These are phyloP conservation scores for Notolepis coatsorum DNA, from an alignment of 2,797 vertebrate genomes.

Conservation along the genomic window DNA sequence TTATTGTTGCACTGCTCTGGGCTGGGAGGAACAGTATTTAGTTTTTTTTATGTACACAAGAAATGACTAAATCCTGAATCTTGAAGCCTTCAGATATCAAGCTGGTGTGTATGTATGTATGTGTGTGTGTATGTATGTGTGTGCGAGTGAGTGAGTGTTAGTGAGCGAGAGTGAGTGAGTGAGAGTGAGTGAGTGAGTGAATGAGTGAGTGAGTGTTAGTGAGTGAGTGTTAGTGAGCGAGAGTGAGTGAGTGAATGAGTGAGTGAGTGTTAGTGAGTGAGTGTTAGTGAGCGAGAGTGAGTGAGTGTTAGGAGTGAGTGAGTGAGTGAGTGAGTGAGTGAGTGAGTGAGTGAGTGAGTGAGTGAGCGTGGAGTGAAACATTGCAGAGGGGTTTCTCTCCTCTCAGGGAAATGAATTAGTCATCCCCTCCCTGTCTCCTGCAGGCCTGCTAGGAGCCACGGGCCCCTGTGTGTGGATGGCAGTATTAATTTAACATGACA, in stretches of 20 bases:
- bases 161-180: conserved; percentile 21
- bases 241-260: conserved; percentile 45
- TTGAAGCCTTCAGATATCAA: conserved; percentile 20
- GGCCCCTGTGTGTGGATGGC: conserved; percentile 78
- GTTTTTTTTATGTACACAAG: too few relatives aligned
- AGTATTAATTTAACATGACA: conserved; percentile 89
- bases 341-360: conserved; percentile 4
- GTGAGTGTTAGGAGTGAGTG: too few relatives aligned
- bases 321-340: conserved; percentile 43
- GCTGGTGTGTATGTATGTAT: conserved; percentile 11
- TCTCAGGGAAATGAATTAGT: conserved; percentile 83
- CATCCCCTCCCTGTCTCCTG: conserved; percentile 76
- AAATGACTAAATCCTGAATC: too few relatives aligned
- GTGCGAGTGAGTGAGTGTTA: conserved; percentile 5
- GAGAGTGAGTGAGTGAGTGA: conserved; percentile 45
- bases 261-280: conserved; percentile 6
- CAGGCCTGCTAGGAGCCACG: conserved; percentile 77
- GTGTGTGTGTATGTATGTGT: conserved; percentile 1
- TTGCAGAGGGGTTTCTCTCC: conserved; percentile 64
- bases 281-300: too few relatives aligned
- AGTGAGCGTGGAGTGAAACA: conserved; percentile 55
- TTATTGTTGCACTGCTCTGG: too few relatives aligned
- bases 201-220: conserved; percentile 37
- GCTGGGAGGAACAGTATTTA: too few relatives aligned
- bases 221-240: conserved; percentile 8